Evolutionary conservation across 2,888 invertebrate genomes (phyloP).

Genomic region (Caenorhabditis becei): DNA sequence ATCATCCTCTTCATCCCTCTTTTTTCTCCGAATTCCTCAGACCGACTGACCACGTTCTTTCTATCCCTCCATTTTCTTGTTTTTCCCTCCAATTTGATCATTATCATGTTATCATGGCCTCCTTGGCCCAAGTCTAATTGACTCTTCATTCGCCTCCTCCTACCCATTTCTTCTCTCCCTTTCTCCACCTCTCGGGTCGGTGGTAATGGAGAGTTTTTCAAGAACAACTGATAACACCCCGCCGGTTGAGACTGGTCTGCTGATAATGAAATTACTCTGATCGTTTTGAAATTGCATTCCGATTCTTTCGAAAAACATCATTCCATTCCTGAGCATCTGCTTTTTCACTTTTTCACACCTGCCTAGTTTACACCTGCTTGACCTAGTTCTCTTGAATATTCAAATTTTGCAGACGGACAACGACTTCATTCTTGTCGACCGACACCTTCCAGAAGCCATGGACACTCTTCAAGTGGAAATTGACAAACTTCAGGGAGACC

Average conservation of each 20-base stretch:
- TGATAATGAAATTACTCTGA: slow-evolving; percentile 44
- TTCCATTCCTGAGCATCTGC: slow-evolving; percentile 16
- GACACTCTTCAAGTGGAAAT: slow-evolving; percentile 54
- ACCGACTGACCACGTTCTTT: background rate
- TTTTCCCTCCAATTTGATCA: slow-evolving; percentile 43
- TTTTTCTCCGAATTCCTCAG: background rate
- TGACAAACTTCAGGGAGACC: slow-evolving; percentile 33
- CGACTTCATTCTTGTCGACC: slow-evolving; percentile 52
- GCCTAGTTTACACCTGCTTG: background rate
- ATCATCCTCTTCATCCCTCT: slow-evolving; percentile 19
- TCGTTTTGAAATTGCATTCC: slow-evolving; percentile 19
- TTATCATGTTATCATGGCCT: slow-evolving; percentile 52
- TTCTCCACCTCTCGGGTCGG: slow-evolving; percentile 16
- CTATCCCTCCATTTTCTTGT: slow-evolving; percentile 31
- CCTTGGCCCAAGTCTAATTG: slow-evolving; percentile 38
- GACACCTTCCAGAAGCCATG: slow-evolving; percentile 41
- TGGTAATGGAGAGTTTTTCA: slow-evolving; percentile 40
- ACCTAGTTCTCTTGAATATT: slow-evolving; percentile 14
- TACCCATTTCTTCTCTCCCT: background rate
- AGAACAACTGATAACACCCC: slow-evolving; percentile 45
- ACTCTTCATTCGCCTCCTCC: slow-evolving; percentile 3
- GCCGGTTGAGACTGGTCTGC: slow-evolving; percentile 1
- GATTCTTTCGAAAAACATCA: slow-evolving; percentile 11
- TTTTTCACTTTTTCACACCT: slow-evolving; percentile 10
- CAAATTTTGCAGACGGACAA: slow-evolving; percentile 46